These are phyloP conservation scores for Reticulitermes lucifugus DNA, from an alignment of 2,888 invertebrate genomes.

Conservation along the genomic window DNA sequence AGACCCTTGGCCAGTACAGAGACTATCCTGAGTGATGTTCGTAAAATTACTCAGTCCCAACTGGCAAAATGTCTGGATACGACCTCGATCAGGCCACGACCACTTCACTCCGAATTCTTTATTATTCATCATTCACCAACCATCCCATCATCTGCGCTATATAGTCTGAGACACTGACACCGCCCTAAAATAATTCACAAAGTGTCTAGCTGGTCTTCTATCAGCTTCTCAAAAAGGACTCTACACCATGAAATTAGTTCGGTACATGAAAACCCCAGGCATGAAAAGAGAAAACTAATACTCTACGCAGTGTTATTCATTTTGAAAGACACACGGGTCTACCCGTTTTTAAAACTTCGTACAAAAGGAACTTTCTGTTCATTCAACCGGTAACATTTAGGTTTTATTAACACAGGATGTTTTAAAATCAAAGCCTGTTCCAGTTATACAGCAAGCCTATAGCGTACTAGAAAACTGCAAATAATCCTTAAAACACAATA, in stretches of 20 bases:
- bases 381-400: not conserved
- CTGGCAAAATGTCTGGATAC: no score
- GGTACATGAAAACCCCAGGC: not conserved
- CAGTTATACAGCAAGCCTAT: not conserved
- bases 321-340: not conserved
- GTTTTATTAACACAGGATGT: not conserved
- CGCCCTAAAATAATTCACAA: no score
- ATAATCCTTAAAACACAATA: slow-evolving; percentile 12
- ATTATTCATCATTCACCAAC: no score
- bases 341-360: not conserved
- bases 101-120: no score
- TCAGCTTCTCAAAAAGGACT: no score
- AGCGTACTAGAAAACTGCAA: not conserved
- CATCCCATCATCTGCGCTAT: no score
- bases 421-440: not conserved
- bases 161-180: no score
- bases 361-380: not conserved
- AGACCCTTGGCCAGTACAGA: no score
- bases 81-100: no score
- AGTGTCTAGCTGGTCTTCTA: no score
- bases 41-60: no score
- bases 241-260: not conserved
- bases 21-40: no score
- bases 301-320: not conserved
- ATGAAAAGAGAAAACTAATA: not conserved